Conservation (phyloP, 2,888 invertebrate genomes). For the Elgonia sp. region DNA sequence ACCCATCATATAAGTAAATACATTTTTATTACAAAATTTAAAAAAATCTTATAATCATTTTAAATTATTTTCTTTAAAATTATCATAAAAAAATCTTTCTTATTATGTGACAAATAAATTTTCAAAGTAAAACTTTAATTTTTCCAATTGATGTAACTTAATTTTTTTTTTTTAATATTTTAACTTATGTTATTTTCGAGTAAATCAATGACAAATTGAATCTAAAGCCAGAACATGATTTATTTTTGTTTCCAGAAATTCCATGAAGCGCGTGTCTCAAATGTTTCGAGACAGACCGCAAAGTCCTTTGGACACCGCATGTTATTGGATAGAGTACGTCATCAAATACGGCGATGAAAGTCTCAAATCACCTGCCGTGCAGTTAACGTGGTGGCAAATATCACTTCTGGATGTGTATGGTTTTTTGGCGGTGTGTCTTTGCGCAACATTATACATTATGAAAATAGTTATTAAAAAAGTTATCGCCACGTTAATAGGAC, state of each 20-base stretch:
- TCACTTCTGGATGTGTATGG: slow-evolving; percentile 81
- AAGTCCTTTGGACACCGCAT: slow-evolving; percentile 80
- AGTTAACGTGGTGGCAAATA: slow-evolving; percentile 84
- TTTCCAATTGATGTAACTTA: too few relatives aligned
- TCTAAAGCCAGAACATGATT: too few relatives aligned
- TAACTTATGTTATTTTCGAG: too few relatives aligned
- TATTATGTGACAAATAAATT: too few relatives aligned
- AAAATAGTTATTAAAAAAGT: slow-evolving; percentile 33
- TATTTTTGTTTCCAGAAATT: slow-evolving; percentile 59
- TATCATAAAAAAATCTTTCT: too few relatives aligned
- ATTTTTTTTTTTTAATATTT: too few relatives aligned
- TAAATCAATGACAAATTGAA: too few relatives aligned
- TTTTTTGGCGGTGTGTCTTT: slow-evolving; percentile 51
- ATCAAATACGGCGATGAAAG: slow-evolving; percentile 80
- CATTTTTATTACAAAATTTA: too few relatives aligned
- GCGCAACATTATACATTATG: slow-evolving; percentile 42
- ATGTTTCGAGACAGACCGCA: slow-evolving; percentile 82
- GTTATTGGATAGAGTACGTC: slow-evolving; percentile 84
- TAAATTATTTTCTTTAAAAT: too few relatives aligned
- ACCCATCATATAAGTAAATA: slow-evolving; percentile 82
- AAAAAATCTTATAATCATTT: too few relatives aligned
- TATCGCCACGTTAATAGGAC: background rate
- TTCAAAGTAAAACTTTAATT: too few relatives aligned
- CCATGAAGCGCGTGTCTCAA: slow-evolving; percentile 74
- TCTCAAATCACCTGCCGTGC: slow-evolving; percentile 81